These are phyloP conservation scores for Athripsodes cinereus DNA, from an alignment of 2,888 invertebrate genomes.

Conservation along the genomic window DNA sequence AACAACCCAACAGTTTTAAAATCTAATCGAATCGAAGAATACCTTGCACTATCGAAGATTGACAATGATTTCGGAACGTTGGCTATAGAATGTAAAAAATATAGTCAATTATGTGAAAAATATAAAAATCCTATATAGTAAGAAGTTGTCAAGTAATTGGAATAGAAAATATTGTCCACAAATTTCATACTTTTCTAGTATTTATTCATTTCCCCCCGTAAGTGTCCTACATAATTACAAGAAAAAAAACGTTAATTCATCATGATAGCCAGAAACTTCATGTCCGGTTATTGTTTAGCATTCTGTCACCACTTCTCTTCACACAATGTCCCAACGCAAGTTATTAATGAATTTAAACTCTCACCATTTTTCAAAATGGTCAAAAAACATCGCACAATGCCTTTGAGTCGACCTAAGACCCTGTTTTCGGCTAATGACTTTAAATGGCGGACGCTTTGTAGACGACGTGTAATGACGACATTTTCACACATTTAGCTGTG, in stretches of 20 bases:
- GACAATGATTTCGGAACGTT: no score
- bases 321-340: not conserved
- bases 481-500: constrained; percentile 3
- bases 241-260: not conserved
- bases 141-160: no score
- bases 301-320: not conserved
- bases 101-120: no score
- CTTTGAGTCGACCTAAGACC: not conserved
- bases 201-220: no score
- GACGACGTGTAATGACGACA: not conserved
- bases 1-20: no score
- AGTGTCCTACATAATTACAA: no score
- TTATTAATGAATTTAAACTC: not conserved
- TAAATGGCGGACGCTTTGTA: not conserved
- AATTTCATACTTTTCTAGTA: no score
- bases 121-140: no score
- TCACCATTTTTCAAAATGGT: not conserved
- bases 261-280: not conserved
- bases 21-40: no score
- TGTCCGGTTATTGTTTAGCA: not conserved
- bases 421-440: not conserved
- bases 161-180: no score
- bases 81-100: no score
- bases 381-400: not conserved
- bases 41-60: no score